These are phyloP conservation scores for Glossosoma conforme DNA, from an alignment of 1,140 invertebrate species.

Conservation along the genomic window DNA sequence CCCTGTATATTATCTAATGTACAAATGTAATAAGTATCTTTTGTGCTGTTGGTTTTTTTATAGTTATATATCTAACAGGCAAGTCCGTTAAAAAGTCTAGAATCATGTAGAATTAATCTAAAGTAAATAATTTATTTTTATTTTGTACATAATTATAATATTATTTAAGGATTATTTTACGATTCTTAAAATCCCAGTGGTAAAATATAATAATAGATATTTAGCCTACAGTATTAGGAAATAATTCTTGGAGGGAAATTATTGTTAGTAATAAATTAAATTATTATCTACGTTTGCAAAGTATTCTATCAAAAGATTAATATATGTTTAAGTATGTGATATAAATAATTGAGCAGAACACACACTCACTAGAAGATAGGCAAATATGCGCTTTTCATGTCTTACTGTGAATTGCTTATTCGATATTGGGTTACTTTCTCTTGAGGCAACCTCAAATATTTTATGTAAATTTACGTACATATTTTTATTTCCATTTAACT, in stretches of 20 bases:
- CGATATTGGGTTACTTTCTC: slow-evolving; percentile 6
- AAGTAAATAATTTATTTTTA: slow-evolving; percentile 18
- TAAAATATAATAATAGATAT: slow-evolving; percentile 12
- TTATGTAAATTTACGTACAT: slow-evolving; percentile 8
- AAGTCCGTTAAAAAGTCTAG: slow-evolving; percentile 18
- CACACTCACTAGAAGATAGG: slow-evolving; percentile 1
- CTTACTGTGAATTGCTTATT: slow-evolving; percentile 14
- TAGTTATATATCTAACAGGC: slow-evolving; percentile 3
- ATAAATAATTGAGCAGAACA: slow-evolving; percentile 16
- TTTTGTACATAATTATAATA: slow-evolving; percentile 17
- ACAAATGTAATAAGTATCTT: slow-evolving; percentile 12
- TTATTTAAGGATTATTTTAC: slow-evolving; percentile 1
- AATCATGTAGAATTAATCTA: slow-evolving; percentile 11
- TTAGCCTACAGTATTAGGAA: slow-evolving; percentile 18
- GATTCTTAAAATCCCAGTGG: slow-evolving; percentile 15
- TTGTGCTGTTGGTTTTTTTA: slow-evolving; percentile 13
- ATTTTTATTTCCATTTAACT: slow-evolving; percentile 16
- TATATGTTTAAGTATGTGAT: slow-evolving; percentile 25
- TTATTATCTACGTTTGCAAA: slow-evolving; percentile 23
- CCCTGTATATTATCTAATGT: slow-evolving; percentile 6
- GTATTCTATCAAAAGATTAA: slow-evolving; percentile 22
- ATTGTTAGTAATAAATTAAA: slow-evolving; percentile 20
- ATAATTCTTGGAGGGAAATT: slow-evolving; percentile 10
- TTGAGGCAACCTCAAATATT: slow-evolving; percentile 20
- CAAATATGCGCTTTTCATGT: slow-evolving; percentile 20